A percentile compares a stretch with the other conserved stretches of the same genome.
These are phyloP conservation scores for Macrochelys suwanniensis DNA, from an alignment of 2,797 vertebrate genomes.

Conservation along the genomic window DNA sequence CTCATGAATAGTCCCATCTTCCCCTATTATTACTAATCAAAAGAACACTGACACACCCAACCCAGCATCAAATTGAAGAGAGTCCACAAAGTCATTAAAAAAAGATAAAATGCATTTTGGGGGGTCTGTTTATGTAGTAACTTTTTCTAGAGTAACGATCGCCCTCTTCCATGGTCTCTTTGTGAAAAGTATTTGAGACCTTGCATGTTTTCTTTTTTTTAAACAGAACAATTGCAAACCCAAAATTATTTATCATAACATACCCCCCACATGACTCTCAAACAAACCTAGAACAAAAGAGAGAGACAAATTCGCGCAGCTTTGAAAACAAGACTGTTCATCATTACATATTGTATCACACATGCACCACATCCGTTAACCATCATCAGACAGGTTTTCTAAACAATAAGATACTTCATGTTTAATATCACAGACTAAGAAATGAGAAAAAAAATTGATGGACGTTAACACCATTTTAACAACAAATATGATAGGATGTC, in stretches of 20 bases:
- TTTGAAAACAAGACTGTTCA: constrained; percentile 25
- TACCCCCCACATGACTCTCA: neutral
- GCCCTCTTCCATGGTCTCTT: neutral
- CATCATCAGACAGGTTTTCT: neutral
- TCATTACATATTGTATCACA: neutral
- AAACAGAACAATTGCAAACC: neutral
- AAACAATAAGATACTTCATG: neutral
- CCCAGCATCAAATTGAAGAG: neutral
- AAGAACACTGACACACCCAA: neutral
- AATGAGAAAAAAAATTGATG: neutral
- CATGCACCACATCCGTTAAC: neutral
- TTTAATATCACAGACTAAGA: neutral
- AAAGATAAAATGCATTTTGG: neutral
- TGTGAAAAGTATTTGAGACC: neutral
- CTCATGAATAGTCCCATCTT: neutral
- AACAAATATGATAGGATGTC: neutral
- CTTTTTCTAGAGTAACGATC: neutral
- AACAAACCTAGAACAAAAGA: neutral
- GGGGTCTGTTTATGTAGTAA: neutral
- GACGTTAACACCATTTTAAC: constrained; percentile 31
- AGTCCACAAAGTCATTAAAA: constrained; percentile 26
- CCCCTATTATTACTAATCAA: neutral
- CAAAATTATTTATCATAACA: constrained; percentile 8
- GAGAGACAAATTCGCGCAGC: neutral
- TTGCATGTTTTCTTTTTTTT: neutral